Percentiles rank a stretch among this genome's conserved stretches.
phyloP scores from a whole-genome alignment of 2,113 vertebrate genomes.

The Apodemus sylvaticus region DNA sequence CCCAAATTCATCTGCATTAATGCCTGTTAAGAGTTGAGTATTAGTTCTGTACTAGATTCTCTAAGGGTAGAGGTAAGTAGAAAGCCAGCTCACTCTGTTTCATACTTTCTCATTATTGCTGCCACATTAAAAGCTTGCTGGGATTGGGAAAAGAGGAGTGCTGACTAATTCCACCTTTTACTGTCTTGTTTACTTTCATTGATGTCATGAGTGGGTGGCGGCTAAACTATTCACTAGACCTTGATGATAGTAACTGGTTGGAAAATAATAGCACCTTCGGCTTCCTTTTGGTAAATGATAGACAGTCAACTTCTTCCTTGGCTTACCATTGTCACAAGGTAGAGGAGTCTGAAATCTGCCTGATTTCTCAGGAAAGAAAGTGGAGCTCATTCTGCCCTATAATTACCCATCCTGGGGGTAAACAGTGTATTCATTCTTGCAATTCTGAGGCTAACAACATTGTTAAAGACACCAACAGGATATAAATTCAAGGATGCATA shows the following conservation, averaged over 20 bases:
- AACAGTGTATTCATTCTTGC: not conserved
- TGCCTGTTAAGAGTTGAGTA: not conserved
- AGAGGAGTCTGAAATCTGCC: not conserved
- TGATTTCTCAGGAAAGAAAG: not conserved
- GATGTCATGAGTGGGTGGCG: not conserved
- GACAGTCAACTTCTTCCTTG: not conserved
- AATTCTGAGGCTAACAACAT: not conserved
- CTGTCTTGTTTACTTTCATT: not conserved
- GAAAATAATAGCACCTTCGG: not conserved
- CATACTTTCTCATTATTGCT: not conserved
- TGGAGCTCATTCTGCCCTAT: not conserved
- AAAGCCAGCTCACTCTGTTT: not conserved
- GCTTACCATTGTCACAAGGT: not conserved
- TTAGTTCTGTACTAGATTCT: not conserved
- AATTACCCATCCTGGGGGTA: not conserved
- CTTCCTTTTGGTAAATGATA: not conserved
- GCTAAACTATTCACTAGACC: not conserved
- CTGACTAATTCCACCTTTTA: not conserved
- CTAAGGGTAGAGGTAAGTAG: not conserved
- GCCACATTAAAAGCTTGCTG: not conserved
- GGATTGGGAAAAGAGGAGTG: not conserved
- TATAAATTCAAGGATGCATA: not conserved
- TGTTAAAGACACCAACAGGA: not conserved
- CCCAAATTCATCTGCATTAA: not conserved
- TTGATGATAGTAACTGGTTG: not conserved